A percentile compares a stretch with the other conserved stretches of the same genome.
Conservation (phyloP, 1,140 invertebrate species). For the Ostrea denselamellosa region DNA sequence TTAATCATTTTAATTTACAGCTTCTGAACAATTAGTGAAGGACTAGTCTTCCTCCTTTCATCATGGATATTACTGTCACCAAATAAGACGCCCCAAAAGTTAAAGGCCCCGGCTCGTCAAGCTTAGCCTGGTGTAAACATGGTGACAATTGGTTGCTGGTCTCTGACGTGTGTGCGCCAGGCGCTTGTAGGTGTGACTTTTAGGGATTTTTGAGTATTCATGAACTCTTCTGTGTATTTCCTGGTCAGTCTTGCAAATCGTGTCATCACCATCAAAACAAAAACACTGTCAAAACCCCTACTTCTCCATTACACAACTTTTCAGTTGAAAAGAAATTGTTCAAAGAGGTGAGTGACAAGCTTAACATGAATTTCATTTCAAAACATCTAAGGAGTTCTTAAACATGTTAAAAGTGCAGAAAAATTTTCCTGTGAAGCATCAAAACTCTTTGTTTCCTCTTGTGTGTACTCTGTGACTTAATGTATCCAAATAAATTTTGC, state of each 20-base stretch:
- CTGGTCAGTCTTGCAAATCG: conserved; percentile 6
- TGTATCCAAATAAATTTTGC: too few species aligned
- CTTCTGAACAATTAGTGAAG: not conserved
- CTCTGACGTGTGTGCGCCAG: not conserved
- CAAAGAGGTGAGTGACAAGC: not conserved
- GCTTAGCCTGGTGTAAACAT: not conserved
- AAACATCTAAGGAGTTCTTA: conserved; percentile 28
- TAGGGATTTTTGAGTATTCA: not conserved
- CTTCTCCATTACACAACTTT: not conserved
- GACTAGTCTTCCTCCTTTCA: not conserved
- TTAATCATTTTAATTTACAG: conserved; percentile 22
- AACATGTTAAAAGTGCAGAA: not conserved
- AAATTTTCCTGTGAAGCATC: not conserved
- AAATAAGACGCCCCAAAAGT: not conserved
- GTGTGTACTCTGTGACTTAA: not conserved
- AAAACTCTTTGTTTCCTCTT: not conserved
- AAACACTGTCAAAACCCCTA: not conserved
- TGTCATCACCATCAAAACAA: not conserved
- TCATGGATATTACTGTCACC: not conserved
- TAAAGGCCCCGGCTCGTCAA: not conserved
- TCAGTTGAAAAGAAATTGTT: not conserved
- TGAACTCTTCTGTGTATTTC: conserved; percentile 5
- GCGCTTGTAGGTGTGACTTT: conserved; percentile 4
- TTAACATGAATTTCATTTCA: conserved; percentile 17
- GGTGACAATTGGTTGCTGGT: not conserved